phyloP scores from a whole-genome alignment of 2,888 invertebrate species.

The Cartodere bifasciata region DNA sequence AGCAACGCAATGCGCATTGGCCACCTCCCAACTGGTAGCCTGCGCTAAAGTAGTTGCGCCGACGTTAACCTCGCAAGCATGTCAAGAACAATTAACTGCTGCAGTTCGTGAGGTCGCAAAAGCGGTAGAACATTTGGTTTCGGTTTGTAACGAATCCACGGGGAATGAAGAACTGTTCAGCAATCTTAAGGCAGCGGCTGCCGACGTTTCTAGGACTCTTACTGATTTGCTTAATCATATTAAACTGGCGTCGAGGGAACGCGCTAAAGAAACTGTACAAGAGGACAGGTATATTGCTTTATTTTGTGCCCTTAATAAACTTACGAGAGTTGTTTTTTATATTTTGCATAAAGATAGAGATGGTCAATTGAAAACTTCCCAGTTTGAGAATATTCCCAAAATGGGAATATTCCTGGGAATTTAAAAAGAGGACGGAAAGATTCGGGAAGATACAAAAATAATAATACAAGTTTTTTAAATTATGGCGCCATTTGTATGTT shows the following conservation, averaged over 20 bases:
- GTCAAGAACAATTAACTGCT: conserved; percentile 81
- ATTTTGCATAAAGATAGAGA: too few species aligned
- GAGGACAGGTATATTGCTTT: too few species aligned
- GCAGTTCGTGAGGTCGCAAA: conserved; percentile 88
- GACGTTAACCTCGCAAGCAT: conserved; percentile 66
- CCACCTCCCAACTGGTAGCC: conserved; percentile 94
- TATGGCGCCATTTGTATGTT: too few species aligned
- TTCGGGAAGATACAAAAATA: too few species aligned
- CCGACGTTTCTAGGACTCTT: conserved; percentile 76
- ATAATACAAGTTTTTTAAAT: too few species aligned
- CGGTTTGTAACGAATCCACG: conserved; percentile 62
- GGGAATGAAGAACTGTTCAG: conserved; percentile 56
- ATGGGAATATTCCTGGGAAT: too few species aligned
- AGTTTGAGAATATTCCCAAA: too few species aligned
- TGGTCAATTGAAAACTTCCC: too few species aligned
- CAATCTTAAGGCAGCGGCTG: conserved; percentile 72
- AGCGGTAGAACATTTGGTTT: conserved; percentile 81
- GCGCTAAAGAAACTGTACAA: conserved; percentile 52
- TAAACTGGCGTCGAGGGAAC: conserved; percentile 50
- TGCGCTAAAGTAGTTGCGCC: conserved; percentile 91
- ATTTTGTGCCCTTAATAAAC: too few species aligned
- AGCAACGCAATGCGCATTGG: conserved; percentile 92
- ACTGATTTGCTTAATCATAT: conserved; percentile 85
- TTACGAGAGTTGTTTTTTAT: too few species aligned
- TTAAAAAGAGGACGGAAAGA: too few species aligned